Evolutionary conservation across 1,140 invertebrate genomes (phyloP).

Genomic region (Halesus radiatus): DNA sequence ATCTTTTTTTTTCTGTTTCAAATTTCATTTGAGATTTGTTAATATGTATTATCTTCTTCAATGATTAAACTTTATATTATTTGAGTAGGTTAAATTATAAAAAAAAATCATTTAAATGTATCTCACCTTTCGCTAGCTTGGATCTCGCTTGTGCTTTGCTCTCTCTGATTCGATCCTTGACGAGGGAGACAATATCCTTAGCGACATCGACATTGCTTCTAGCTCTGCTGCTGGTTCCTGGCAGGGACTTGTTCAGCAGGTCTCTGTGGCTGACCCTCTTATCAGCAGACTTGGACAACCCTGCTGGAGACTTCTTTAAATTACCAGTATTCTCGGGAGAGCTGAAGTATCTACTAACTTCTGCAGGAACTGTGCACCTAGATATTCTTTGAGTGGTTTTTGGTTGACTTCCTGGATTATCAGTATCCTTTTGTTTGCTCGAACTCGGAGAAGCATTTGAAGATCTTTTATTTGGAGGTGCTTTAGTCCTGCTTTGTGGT

Average conservation of each 20-base stretch:
- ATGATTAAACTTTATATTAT: too few species aligned
- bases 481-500: too few species aligned
- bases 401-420: slow-evolving; percentile 15
- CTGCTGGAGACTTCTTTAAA: slow-evolving; percentile 43
- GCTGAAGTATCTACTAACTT: slow-evolving; percentile 47
- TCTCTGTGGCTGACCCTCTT: slow-evolving; percentile 65
- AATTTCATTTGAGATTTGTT: too few species aligned
- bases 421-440: neutral
- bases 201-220: slow-evolving; percentile 12
- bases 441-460: neutral
- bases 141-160: slow-evolving; percentile 52
- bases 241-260: slow-evolving; percentile 57
- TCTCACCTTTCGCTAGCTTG: neutral
- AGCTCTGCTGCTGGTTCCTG: slow-evolving; percentile 36
- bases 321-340: neutral
- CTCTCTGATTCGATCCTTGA: slow-evolving; percentile 35
- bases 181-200: slow-evolving; percentile 12
- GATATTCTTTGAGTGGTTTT: slow-evolving; percentile 18
- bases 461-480: neutral
- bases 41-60: too few species aligned
- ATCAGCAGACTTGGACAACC: slow-evolving; percentile 51
- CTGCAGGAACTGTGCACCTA: slow-evolving; percentile 41
- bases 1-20: too few species aligned
- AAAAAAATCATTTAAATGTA: too few species aligned
- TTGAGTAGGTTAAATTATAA: too few species aligned